Base-by-base conservation (phyloP, 1,140 invertebrate species). In the Trichoplusia ni region DNA sequence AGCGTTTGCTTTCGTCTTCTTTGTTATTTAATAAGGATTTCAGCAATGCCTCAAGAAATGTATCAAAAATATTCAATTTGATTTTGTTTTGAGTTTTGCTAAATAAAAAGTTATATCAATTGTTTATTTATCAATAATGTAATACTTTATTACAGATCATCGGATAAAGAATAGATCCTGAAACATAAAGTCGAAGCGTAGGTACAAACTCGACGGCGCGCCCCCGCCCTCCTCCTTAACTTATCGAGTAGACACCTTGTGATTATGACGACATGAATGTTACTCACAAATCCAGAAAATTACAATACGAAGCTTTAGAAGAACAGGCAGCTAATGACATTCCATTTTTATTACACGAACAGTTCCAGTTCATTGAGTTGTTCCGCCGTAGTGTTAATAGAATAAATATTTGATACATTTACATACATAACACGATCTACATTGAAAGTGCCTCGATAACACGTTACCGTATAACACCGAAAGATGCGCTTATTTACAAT, bases 81-180 rank as follows among this genome's bases (percentile, higher is more conserved):
- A 18, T 40, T 40, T 40, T 2, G n/a, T 14, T 40, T 5, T 8
- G 7, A 40, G 2, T 37, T 5, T 18, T 38, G 5, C 18, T 7
- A 38, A 38, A 38, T 16, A 13, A 7, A 6, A 14, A 14, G 2
- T 2, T 40, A 8, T 8, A 8, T 11, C 42, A 11, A 14, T 46
- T 13, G 9, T 25, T 25, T 11, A 27, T 29, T 31, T 23, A 35
- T 35, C n/a, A 6, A 35, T 9, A 13, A 35, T 23, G 11, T 14
- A 3, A 14, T 58, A n/a, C 29, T 16, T 62, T 49, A 47, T 82
- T 83, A 42, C 79, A 86, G 84, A 76, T 76, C 82, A 86, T 79
- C 80, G 84, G 69, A 77, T 89, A 78, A 86, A 84, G 65, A 83
- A 80, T 49, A 75, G 82, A 76, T 86, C 82, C 72, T 89, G 84